Percentiles rank a stretch among this genome's conserved stretches.
phyloP scores from a whole-genome alignment of 2,113 vertebrate species.

The Cyprinodon variegatus region DNA sequence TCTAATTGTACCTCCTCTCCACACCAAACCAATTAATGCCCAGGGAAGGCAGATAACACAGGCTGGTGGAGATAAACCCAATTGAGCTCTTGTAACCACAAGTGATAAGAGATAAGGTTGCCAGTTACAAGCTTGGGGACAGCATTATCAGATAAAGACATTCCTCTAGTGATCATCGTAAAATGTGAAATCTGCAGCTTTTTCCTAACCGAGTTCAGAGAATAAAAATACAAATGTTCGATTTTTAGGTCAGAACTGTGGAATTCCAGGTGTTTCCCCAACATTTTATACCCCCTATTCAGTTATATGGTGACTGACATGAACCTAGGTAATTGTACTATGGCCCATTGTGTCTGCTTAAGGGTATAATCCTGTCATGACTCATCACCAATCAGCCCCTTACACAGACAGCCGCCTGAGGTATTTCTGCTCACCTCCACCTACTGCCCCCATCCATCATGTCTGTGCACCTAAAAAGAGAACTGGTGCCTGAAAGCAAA shows the following conservation, averaged over 20 bases:
- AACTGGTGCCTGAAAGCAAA: constrained; percentile 50
- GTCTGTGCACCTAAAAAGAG: constrained; percentile 43
- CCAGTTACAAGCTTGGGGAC: constrained; percentile 66
- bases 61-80: constrained; percentile 41
- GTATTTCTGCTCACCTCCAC: constrained; percentile 54
- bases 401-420: constrained; percentile 61
- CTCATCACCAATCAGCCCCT: constrained; percentile 49
- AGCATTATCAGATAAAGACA: constrained; percentile 58
- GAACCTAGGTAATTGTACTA: constrained; percentile 59
- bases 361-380: constrained; percentile 65
- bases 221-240: not conserved
- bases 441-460: constrained; percentile 46
- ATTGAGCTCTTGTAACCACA: constrained; percentile 37
- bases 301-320: constrained; percentile 29
- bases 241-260: not conserved
- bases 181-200: not conserved
- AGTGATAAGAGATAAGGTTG: constrained; percentile 56
- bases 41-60: constrained; percentile 46
- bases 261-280: not conserved
- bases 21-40: constrained; percentile 24
- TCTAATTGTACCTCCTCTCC: constrained; percentile 6
- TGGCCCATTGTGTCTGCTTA: constrained; percentile 40
- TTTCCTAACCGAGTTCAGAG: not conserved
- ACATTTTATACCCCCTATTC: constrained; percentile 10
- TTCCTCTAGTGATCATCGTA: constrained; percentile 27